Evolutionary conservation across 2,113 vertebrate species (phyloP).

Genomic region (Myiozetetes cayanensis): DNA sequence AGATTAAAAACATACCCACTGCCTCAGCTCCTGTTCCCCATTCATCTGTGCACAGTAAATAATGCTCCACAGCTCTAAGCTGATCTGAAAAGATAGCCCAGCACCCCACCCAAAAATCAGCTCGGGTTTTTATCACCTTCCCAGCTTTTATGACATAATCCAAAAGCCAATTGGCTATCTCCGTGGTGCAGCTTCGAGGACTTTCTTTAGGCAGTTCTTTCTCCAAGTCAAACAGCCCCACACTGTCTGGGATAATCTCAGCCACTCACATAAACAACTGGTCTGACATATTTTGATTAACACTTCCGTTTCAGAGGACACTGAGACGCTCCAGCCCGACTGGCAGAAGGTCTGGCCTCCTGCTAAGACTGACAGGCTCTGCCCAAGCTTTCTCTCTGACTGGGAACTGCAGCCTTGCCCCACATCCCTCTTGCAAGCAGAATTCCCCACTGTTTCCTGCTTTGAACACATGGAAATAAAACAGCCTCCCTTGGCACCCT

Average conservation of each 20-base stretch:
- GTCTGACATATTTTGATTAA: conserved; percentile 43
- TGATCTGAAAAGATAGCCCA: conserved; percentile 8
- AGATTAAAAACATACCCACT: background rate
- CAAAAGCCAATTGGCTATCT: background rate
- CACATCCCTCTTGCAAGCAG: background rate
- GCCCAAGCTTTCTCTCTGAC: background rate
- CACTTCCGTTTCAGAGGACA: conserved; percentile 16
- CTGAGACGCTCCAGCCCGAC: background rate
- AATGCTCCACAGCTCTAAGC: background rate
- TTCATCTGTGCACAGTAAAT: background rate
- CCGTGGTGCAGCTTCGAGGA: background rate
- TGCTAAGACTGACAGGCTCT: background rate
- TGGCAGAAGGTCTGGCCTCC: background rate
- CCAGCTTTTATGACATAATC: conserved; percentile 16
- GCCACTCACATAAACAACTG: conserved; percentile 36
- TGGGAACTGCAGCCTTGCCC: background rate
- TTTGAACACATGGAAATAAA: background rate
- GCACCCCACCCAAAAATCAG: conserved; percentile 5
- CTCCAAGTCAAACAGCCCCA: conserved; percentile 19
- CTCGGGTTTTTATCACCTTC: conserved; percentile 22
- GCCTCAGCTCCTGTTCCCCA: background rate
- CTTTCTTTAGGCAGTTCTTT: background rate
- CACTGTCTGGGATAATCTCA: conserved; percentile 26
- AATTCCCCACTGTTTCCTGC: background rate
- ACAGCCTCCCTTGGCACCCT: background rate